Evolutionary conservation across 2,113 vertebrate genomes (phyloP).

Genomic region (Empidonax alnorum): DNA sequence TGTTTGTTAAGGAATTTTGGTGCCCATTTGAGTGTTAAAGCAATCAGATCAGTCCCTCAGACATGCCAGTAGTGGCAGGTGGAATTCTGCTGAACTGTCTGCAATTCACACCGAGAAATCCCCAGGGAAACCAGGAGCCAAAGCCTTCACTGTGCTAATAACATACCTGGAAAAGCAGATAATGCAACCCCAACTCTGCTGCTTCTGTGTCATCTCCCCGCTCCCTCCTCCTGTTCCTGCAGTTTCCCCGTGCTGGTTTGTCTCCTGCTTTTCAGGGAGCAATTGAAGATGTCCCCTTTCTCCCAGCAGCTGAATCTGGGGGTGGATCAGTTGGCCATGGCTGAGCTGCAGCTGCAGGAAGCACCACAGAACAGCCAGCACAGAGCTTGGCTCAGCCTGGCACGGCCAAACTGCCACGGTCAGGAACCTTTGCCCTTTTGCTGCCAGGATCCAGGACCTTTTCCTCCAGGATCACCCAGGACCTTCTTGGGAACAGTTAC

Average conservation of each 20-base stretch:
- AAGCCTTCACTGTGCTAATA: neutral
- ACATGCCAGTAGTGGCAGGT: rapidly evolving
- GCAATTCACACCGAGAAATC: neutral
- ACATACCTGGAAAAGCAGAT: neutral
- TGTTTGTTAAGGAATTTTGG: neutral
- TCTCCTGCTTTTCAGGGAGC: neutral
- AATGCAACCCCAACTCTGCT: neutral
- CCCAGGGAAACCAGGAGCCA: neutral
- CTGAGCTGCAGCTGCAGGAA: neutral
- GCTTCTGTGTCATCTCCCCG: neutral
- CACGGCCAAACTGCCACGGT: neutral
- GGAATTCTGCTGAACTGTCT: neutral
- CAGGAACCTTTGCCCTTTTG: neutral
- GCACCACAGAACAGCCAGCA: neutral
- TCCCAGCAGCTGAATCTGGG: neutral
- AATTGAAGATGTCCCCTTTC: neutral
- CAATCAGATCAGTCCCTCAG: neutral
- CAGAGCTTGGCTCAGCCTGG: neutral
- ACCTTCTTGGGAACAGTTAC: neutral
- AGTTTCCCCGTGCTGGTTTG: neutral
- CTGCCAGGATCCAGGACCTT: neutral
- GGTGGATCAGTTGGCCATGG: neutral
- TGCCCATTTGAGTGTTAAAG: neutral
- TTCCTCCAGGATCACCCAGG: neutral
- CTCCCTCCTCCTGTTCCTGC: neutral